Percentiles rank a stretch among this genome's conserved stretches.
phyloP scores from a whole-genome alignment of 2,888 invertebrate species.

The Ichneumoninae sp. region DNA sequence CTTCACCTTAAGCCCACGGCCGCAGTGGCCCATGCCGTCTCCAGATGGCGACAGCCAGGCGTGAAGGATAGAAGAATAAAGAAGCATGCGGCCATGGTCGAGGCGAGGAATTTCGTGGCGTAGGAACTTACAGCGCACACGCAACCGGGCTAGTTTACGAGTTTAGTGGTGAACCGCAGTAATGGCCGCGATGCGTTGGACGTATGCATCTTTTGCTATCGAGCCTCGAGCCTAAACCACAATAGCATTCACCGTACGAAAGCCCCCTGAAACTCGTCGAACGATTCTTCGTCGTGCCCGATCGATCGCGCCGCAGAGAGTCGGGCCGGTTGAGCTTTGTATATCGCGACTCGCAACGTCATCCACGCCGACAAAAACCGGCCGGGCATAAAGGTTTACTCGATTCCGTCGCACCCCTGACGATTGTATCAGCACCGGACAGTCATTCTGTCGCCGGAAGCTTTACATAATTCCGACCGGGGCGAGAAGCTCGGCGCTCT shows the following conservation, averaged over 20 bases:
- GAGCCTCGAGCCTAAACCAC: too few relatives aligned
- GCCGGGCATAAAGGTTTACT: neutral
- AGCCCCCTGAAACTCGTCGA: neutral
- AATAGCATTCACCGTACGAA: too few relatives aligned
- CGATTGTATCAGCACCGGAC: neutral
- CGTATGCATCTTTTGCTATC: neutral
- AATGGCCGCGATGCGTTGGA: conserved; percentile 1
- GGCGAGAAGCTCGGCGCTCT: neutral
- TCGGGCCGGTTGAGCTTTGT: neutral
- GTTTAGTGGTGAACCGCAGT: neutral
- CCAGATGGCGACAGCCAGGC: too few relatives aligned
- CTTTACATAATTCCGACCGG: neutral
- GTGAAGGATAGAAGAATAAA: too few relatives aligned
- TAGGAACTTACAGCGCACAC: neutral
- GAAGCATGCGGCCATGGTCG: neutral
- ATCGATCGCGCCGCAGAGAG: neutral
- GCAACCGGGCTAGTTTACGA: neutral
- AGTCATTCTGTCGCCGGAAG: neutral
- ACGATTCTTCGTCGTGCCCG: neutral
- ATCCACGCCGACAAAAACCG: conserved; percentile 7
- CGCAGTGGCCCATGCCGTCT: too few relatives aligned
- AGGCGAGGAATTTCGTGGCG: neutral
- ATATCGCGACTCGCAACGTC: neutral
- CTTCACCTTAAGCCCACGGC: too few relatives aligned
- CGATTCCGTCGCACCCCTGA: neutral